phyloP scores from a whole-genome alignment of 1,140 invertebrate species.

The Pachypeltis micranthus region DNA sequence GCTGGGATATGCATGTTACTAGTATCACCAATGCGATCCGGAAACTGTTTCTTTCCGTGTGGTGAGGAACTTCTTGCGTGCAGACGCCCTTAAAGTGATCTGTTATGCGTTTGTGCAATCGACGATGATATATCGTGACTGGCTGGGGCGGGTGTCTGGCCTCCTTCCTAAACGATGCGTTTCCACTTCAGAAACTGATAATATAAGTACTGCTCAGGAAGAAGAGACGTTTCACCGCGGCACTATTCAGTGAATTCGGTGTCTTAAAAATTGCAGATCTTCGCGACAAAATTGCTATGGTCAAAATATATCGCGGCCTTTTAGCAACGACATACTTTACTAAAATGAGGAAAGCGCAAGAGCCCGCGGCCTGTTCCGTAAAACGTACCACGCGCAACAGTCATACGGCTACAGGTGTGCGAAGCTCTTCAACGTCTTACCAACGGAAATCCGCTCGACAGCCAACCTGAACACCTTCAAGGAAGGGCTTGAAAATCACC shows the following conservation, averaged over 20 bases:
- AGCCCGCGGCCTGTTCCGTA: neutral
- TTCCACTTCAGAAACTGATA: neutral
- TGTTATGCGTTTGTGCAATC: neutral
- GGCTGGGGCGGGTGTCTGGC: neutral
- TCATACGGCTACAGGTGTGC: neutral
- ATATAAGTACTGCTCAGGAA: neutral
- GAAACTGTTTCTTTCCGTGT: neutral
- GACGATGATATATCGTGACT: neutral
- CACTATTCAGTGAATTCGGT: neutral
- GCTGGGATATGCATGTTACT: neutral
- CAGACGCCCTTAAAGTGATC: neutral
- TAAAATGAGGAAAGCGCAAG: neutral
- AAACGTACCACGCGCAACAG: neutral
- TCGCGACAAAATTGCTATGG: neutral
- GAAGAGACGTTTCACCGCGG: neutral
- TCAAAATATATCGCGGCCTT: too few relatives aligned
- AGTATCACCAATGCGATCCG: neutral
- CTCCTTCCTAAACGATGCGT: neutral
- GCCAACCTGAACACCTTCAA: too few relatives aligned
- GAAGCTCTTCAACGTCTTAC: neutral
- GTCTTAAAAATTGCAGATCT: neutral
- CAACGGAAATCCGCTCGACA: too few relatives aligned
- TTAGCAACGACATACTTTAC: neutral
- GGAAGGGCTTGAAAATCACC: too few relatives aligned
- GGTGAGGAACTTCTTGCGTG: neutral